A percentile compares a stretch with the other conserved stretches of the same genome.
Conservation (phyloP, 2,888 invertebrate genomes). For the Drosophila nr. perissopoda region DNA sequence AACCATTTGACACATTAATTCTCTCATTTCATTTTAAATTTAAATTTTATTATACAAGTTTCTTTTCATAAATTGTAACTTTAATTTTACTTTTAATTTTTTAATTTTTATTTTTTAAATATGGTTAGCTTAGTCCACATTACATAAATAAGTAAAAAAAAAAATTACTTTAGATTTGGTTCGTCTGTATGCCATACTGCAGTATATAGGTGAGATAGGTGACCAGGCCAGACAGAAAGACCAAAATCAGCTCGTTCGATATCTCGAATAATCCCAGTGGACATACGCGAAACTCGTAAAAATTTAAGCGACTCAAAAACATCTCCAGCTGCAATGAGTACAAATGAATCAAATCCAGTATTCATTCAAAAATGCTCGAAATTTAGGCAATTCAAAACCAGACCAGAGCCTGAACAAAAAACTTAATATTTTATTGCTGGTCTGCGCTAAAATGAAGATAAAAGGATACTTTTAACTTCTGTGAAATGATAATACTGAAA, state of each 20-base stretch:
- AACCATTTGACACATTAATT: neutral
- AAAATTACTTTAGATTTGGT: slow-evolving; percentile 21
- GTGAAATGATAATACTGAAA: neutral
- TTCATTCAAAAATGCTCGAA: neutral
- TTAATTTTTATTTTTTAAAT: too few species aligned
- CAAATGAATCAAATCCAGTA: neutral
- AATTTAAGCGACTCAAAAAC: slow-evolving; percentile 58
- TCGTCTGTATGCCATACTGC: slow-evolving; percentile 47
- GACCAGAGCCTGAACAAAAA: neutral
- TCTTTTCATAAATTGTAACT: neutral
- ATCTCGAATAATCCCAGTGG: slow-evolving; percentile 66
- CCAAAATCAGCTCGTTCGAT: slow-evolving; percentile 61
- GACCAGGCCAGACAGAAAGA: slow-evolving; percentile 58
- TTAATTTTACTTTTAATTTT: neutral
- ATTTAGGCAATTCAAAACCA: neutral
- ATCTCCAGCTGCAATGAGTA: slow-evolving; percentile 58
- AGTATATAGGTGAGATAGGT: slow-evolving; percentile 65
- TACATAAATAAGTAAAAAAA: neutral
- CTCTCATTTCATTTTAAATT: neutral
- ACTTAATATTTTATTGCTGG: neutral
- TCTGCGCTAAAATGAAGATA: neutral
- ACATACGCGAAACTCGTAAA: slow-evolving; percentile 57
- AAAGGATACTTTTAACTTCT: neutral
- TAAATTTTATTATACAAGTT: too few species aligned
- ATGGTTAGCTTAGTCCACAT: neutral